phyloP scores from a whole-genome alignment of 2,888 invertebrate genomes.

The Oligia strigilis region DNA sequence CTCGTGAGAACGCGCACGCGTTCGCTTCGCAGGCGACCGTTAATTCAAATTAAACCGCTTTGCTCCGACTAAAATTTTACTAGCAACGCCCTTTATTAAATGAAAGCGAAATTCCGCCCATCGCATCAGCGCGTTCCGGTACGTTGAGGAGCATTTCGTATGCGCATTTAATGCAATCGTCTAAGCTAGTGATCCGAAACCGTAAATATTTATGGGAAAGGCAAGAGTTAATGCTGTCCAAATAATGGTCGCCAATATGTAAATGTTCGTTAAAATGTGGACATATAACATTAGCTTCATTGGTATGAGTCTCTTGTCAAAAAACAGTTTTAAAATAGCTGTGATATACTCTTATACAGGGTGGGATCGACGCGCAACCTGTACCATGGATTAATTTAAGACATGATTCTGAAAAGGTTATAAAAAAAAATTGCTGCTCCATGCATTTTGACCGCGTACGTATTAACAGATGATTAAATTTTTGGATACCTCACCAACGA shows the following conservation, averaged over 20 bases:
- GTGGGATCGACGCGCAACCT: no score
- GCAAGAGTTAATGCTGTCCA: conserved; percentile 25
- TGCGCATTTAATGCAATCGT: conserved; percentile 84
- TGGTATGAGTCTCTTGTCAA: neutral
- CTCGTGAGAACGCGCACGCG: conserved; percentile 58
- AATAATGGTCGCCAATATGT: conserved; percentile 36
- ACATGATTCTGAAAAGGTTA: no score
- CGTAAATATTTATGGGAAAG: conserved; percentile 81
- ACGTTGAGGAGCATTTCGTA: conserved; percentile 72
- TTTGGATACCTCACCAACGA: no score
- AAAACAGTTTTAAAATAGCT: neutral
- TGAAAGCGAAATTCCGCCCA: conserved; percentile 71
- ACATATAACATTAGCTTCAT: no score
- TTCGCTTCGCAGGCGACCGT: conserved; percentile 47
- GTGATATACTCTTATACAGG: neutral
- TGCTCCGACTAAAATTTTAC: conserved; percentile 60
- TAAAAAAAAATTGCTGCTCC: no score
- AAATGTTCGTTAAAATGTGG: neutral
- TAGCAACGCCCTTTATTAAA: conserved; percentile 59
- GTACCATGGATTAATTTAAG: no score
- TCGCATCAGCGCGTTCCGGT: conserved; percentile 71
- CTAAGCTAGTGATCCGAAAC: conserved; percentile 82
- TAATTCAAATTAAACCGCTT: conserved; percentile 64
- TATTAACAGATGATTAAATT: no score
- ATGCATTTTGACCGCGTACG: no score